A percentile compares a stretch with the other conserved stretches of the same genome.
Conservation (phyloP, 1,140 invertebrate genomes). For the Procambarus clarkii region DNA sequence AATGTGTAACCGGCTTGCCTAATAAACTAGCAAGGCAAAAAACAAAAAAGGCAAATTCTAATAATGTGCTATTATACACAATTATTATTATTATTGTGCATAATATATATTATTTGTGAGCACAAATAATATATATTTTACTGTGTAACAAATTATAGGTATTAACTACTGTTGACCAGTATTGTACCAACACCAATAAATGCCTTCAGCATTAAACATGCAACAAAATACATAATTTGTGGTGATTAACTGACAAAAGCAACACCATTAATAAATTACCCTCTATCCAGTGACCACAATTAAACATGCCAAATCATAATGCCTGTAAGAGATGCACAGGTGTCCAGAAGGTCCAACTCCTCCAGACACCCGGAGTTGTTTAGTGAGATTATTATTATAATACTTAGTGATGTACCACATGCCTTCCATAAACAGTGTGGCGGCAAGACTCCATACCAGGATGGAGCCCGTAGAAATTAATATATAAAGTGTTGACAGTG, state of each 20-base stretch:
- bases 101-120: too few relatives aligned
- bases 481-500: not conserved
- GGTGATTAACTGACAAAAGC: not conserved
- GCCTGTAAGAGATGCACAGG: not conserved
- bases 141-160: not conserved
- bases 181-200: not conserved
- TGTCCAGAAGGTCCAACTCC: not conserved
- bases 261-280: not conserved
- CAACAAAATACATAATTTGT: not conserved
- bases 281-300: not conserved
- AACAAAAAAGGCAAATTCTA: too few relatives aligned
- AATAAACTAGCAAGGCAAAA: too few relatives aligned
- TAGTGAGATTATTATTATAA: not conserved
- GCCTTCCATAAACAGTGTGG: slow-evolving; percentile 19
- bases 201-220: slow-evolving; percentile 6
- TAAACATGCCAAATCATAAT: not conserved
- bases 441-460: not conserved
- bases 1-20: too few relatives aligned
- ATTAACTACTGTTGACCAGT: not conserved
- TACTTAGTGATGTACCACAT: not conserved
- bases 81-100: too few relatives aligned
- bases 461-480: not conserved
- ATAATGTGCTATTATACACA: too few relatives aligned
- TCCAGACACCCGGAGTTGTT: not conserved
- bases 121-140: too few relatives aligned